Percentiles rank a stretch among this genome's conserved stretches.
Evolutionary conservation across 1,140 invertebrate genomes (phyloP).

Genomic region (Stegodyphus dumicola): DNA sequence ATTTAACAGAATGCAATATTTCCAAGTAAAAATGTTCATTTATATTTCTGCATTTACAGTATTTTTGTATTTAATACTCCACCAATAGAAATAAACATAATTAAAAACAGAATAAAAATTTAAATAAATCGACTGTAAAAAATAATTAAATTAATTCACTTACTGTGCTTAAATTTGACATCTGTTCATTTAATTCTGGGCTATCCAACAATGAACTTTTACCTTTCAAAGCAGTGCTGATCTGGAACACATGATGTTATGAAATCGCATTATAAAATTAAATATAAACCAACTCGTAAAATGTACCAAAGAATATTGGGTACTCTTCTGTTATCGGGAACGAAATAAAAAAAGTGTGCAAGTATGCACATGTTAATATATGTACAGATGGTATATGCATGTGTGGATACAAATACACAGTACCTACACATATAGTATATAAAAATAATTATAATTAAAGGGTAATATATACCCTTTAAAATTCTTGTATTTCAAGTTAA

Average conservation of each 20-base stretch:
- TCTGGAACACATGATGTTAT: slow-evolving; percentile 20
- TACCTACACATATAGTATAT: too few relatives aligned
- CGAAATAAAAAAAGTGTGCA: background rate
- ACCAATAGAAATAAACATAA: background rate
- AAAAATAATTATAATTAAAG: too few relatives aligned
- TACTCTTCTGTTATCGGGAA: background rate
- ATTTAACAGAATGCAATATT: background rate
- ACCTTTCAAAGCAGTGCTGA: slow-evolving; percentile 36
- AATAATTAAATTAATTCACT: background rate
- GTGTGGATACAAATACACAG: too few relatives aligned
- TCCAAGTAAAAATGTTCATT: background rate
- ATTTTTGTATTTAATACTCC: background rate
- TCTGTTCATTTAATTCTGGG: slow-evolving; percentile 27
- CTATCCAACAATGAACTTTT: slow-evolving; percentile 10
- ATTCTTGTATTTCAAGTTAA: too few relatives aligned
- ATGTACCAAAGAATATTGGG: background rate
- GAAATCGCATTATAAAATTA: background rate
- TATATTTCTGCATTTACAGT: background rate
- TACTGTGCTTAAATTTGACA: slow-evolving; percentile 34
- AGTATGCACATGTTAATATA: too few relatives aligned
- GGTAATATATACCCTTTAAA: too few relatives aligned
- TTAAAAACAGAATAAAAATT: background rate
- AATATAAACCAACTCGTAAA: background rate
- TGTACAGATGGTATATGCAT: too few relatives aligned
- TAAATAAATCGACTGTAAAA: background rate